These are phyloP conservation scores for Papilio aristodemus DNA, from an alignment of 1,140 invertebrate species.

Conservation along the genomic window DNA sequence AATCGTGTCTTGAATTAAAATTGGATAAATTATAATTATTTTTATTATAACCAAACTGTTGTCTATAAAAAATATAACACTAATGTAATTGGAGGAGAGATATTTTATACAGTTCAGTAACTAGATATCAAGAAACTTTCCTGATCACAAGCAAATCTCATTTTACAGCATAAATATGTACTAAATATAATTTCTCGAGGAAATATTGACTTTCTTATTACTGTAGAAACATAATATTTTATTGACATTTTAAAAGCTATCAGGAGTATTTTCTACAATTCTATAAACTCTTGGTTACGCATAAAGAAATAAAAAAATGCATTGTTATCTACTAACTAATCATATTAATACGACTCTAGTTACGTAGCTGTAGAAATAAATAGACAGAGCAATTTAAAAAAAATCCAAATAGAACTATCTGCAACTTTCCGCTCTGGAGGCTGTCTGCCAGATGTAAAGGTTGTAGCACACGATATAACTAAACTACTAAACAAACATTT, in stretches of 20 bases:
- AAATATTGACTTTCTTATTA: background rate
- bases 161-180: background rate
- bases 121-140: background rate
- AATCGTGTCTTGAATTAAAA: background rate
- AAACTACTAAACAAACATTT: constrained; percentile 13
- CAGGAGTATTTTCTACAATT: no score
- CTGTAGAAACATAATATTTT: no score
- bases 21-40: background rate
- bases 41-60: no score
- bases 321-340: constrained; percentile 8
- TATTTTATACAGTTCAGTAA: constrained; percentile 10
- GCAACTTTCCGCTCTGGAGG: constrained; percentile 30
- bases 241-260: no score
- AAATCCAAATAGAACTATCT: constrained; percentile 28
- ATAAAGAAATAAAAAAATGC: background rate
- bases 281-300: background rate
- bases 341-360: constrained; percentile 15
- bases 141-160: background rate
- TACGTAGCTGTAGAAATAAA: constrained; percentile 21
- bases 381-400: constrained; percentile 3
- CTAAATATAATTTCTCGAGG: background rate
- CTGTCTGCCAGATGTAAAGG: constrained; percentile 24
- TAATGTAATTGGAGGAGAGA: background rate
- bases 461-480: constrained; percentile 1
- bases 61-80: background rate